A percentile compares a stretch with the other conserved stretches of the same genome.
These are phyloP conservation scores for Zosterops lateralis DNA, from an alignment of 2,113 vertebrate genomes.

Conservation along the genomic window DNA sequence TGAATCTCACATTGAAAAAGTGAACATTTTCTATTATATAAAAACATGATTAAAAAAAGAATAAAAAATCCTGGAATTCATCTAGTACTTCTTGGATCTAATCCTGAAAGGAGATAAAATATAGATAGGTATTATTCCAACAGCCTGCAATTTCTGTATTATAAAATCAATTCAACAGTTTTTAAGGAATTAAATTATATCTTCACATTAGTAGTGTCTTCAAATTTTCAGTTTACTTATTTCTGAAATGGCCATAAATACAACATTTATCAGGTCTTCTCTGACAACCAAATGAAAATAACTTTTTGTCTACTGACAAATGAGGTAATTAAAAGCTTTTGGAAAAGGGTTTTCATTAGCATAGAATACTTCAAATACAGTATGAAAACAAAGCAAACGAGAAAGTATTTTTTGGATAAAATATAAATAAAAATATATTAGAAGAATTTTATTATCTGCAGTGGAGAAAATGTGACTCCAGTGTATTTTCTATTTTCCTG, in stretches of 20 bases:
- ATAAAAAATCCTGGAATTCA: not conserved
- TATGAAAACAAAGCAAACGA: not conserved
- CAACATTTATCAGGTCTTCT: not conserved
- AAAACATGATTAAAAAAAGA: not conserved
- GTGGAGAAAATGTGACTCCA: not conserved
- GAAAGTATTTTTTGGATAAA: not conserved
- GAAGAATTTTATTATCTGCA: not conserved
- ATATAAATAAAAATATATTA: not conserved
- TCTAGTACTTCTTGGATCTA: not conserved
- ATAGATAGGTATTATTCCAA: not conserved
- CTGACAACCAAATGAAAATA: not conserved
- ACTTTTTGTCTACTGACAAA: not conserved
- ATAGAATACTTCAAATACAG: not conserved
- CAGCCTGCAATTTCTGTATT: not conserved
- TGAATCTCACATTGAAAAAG: not conserved
- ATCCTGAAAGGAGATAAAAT: not conserved
- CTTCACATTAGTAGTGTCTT: not conserved
- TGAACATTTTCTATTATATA: not conserved
- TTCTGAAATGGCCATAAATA: not conserved
- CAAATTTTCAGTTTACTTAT: not conserved
- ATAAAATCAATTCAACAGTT: not conserved
- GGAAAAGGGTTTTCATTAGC: not conserved
- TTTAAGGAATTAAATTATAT: not conserved
- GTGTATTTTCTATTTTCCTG: not conserved
- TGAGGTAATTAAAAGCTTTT: not conserved